Base-by-base conservation (phyloP, 2,797 vertebrate species). In the Myripristis murdjan region DNA sequence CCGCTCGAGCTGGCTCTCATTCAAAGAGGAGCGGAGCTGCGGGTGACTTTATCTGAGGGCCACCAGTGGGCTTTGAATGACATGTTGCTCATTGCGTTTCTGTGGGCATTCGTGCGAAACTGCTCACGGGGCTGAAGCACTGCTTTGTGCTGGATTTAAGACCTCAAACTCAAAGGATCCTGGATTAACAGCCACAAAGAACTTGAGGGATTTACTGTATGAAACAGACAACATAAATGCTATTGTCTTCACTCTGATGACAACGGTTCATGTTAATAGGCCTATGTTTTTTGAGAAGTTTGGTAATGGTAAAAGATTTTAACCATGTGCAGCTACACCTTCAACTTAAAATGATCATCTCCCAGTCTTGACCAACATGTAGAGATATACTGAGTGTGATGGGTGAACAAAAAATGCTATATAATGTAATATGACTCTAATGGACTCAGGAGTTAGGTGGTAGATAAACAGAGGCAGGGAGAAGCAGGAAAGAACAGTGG, bases 21-120 rank as follows among this genome's bases (percentile, higher is more conserved):
- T 89, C 60, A 84, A 46, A 87, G 76, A 74, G 73, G 67, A 73
- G 64, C 74, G 85, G 75, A 67, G 81, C 76, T 55, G 81, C 71
- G 79, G 82, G 87, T 78, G 77, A 88, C 85, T 90, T 87, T 91
- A 88, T 87, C 87, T 82, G 84, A 79, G 78, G 79, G 83, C 83
- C 87, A 84, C 77, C 84, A 53, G 71, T 68, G 63, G 83, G 80
- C 89, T 91, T 90, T 83, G 90, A 92, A 88, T 92, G 89, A 89
- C 82, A 86, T 52, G 55, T 77, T 57, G 75, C 89, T 90, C 81
- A 76, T 85, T 89, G 81, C 60, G 54, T 67, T 83, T 77, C 87
- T 75, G 73, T 68, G 78, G 65, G 77, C 83, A 84, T 84, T 91
- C 69, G 65, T 89, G 90, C 84, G 81, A 85, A 89, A 79, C 86